A percentile compares a stretch with the other conserved stretches of the same genome.
Conservation (phyloP, 2,113 vertebrate species). For the Cichladusa arquata region DNA sequence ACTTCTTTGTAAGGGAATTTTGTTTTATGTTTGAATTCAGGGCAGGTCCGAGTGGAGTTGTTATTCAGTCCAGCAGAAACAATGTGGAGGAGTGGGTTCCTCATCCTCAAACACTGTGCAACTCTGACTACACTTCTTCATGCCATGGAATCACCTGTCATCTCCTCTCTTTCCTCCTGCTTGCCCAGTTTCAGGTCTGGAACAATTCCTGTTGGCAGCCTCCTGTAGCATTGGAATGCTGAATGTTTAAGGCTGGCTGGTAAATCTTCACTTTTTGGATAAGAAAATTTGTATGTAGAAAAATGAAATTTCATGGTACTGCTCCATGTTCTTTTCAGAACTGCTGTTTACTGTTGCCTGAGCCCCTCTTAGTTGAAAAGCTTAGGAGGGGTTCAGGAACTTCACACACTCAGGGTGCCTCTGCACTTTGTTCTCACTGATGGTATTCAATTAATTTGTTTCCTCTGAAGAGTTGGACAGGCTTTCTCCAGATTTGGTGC, state of each 20-base stretch:
- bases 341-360: background rate
- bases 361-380: background rate
- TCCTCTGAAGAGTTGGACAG: background rate
- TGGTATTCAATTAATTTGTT: background rate
- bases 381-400: background rate
- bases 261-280: background rate
- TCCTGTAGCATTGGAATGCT: background rate
- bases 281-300: background rate
- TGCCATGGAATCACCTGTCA: background rate
- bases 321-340: background rate
- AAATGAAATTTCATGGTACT: background rate
- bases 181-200: background rate
- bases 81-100: background rate
- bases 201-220: background rate
- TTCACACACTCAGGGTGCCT: background rate
- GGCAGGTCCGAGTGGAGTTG: background rate
- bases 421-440: background rate
- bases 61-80: background rate
- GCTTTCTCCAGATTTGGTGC: background rate
- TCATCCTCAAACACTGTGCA: background rate
- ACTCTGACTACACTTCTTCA: background rate
- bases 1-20: background rate
- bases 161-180: background rate
- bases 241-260: background rate
- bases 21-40: background rate